Evolutionary conservation across 2,797 vertebrate genomes (phyloP).

Genomic region (Crypturellus tataupa): DNA sequence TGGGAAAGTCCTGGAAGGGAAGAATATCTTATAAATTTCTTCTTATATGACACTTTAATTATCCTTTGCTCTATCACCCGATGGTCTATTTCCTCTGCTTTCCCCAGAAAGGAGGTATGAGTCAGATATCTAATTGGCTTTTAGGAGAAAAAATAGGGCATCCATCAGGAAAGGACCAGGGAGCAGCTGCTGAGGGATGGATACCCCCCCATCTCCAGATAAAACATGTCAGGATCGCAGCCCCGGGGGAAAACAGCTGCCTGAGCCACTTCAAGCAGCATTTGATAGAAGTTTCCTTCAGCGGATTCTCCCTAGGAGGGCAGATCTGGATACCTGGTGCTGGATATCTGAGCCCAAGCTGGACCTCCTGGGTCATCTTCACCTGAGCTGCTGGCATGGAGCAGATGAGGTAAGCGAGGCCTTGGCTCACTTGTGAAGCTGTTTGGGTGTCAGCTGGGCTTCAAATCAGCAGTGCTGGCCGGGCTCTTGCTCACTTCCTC

Average conservation of each 20-base stretch:
- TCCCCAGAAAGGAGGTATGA: constrained; percentile 27
- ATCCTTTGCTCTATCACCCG: not conserved
- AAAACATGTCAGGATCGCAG: fast-evolving
- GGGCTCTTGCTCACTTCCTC: not conserved
- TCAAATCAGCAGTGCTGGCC: not conserved
- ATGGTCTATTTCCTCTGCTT: constrained; percentile 41
- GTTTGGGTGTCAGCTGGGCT: not conserved
- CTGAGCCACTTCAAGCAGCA: not conserved
- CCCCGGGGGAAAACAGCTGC: not conserved
- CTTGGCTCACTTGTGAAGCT: not conserved
- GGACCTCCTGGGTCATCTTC: not conserved
- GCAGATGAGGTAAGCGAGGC: not conserved
- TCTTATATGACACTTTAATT: constrained; percentile 2
- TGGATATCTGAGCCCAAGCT: not conserved
- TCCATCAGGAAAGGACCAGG: not conserved
- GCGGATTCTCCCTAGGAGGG: not conserved
- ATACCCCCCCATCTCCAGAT: fast-evolving
- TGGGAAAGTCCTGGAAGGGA: not conserved
- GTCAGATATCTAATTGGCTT: constrained; percentile 68
- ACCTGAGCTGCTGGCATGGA: not conserved
- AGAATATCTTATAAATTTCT: not conserved
- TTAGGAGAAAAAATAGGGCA: constrained; percentile 41
- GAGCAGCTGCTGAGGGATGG: fast-evolving
- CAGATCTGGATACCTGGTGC: not conserved
- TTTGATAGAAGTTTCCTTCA: not conserved